phyloP scores from a whole-genome alignment of 1,140 invertebrate genomes.

The Saccostrea cuccullata region DNA sequence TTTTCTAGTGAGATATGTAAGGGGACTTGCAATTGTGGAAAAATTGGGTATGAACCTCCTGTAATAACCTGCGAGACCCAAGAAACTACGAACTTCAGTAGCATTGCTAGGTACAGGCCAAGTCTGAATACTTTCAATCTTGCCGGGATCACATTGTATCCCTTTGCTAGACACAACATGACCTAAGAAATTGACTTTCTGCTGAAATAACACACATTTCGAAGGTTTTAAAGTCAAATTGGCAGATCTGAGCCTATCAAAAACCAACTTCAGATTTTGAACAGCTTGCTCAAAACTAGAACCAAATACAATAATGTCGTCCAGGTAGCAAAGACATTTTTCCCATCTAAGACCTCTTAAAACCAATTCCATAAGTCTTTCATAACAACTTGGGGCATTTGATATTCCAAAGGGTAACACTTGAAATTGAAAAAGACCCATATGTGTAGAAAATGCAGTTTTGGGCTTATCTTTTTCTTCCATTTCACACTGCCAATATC shows the following conservation, averaged over 20 bases:
- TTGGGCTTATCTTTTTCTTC: slow-evolving; percentile 46
- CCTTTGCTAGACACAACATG: slow-evolving; percentile 30
- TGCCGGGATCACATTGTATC: slow-evolving; percentile 44
- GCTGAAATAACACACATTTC: slow-evolving; percentile 53
- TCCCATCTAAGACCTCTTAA: too few relatives aligned
- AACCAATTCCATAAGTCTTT: too few relatives aligned
- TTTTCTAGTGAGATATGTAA: slow-evolving; percentile 11
- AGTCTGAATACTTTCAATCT: slow-evolving; percentile 48
- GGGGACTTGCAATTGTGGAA: neutral
- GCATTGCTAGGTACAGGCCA: slow-evolving; percentile 46
- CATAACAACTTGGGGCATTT: too few relatives aligned
- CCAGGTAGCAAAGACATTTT: too few relatives aligned
- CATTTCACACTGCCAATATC: slow-evolving; percentile 53
- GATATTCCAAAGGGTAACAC: slow-evolving; percentile 61
- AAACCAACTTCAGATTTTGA: slow-evolving; percentile 44
- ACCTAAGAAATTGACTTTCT: slow-evolving; percentile 40
- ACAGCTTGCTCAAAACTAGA: slow-evolving; percentile 52
- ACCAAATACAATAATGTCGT: neutral
- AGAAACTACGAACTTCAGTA: slow-evolving; percentile 52
- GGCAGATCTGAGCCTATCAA: slow-evolving; percentile 43
- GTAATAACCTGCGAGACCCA: slow-evolving; percentile 47
- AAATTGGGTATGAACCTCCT: slow-evolving; percentile 2
- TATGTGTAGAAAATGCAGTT: slow-evolving; percentile 48
- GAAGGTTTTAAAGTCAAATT: slow-evolving; percentile 55
- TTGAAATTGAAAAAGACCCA: slow-evolving; percentile 58